These are phyloP conservation scores for Polyommatus iphigenia DNA, from an alignment of 2,888 invertebrate species.

Conservation along the genomic window DNA sequence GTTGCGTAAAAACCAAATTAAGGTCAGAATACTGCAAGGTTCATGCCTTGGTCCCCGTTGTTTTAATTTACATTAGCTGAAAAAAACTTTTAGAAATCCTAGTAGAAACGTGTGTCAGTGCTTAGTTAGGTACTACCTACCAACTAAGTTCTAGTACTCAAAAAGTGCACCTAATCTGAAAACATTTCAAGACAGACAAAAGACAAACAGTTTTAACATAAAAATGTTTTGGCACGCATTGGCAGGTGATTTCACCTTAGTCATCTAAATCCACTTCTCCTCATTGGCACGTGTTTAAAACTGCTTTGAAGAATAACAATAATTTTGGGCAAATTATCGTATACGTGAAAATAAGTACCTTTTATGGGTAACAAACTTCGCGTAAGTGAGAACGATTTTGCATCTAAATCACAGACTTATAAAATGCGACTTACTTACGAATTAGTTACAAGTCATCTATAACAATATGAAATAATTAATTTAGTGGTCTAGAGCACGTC, in stretches of 20 bases:
- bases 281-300: neutral
- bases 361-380: neutral
- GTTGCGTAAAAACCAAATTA: too few relatives aligned
- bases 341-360: neutral
- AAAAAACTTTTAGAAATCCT: too few relatives aligned
- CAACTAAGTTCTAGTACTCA: too few relatives aligned
- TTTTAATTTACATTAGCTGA: neutral
- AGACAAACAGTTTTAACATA: too few relatives aligned
- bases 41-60: neutral
- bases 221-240: too few relatives aligned
- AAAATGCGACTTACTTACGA: neutral
- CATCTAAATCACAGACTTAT: neutral
- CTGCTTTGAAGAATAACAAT: neutral
- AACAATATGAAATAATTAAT: neutral
- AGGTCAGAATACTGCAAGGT: neutral
- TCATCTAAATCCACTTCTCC: neutral
- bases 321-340: neutral
- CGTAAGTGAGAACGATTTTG: neutral
- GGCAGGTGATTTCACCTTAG: neutral
- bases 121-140: too few relatives aligned
- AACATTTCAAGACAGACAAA: neutral
- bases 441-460: neutral
- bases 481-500: too few relatives aligned
- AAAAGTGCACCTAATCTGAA: too few relatives aligned
- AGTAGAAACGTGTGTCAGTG: too few relatives aligned